Evolutionary conservation across 1,140 invertebrate species (phyloP), one percentile per base, ranked within the genome.

Genomic region (Eumeta japonica): DNA sequence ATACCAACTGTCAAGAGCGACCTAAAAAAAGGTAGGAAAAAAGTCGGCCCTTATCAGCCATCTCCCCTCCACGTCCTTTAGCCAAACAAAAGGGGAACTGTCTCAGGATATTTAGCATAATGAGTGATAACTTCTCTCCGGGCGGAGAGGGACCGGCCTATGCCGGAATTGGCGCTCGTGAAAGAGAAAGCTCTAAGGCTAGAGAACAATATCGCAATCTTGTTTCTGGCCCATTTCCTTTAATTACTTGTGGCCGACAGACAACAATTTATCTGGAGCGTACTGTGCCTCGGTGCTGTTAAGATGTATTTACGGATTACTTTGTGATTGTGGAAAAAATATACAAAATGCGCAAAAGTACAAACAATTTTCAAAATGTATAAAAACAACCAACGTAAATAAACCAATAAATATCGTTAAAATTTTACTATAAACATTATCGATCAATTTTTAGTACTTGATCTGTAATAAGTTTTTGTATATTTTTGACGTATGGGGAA

Each of bases 181-280:
- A 19, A 50, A 62, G 13, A 1, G 18, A 24, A 37, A 42, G 51
- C 42, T 57, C 61, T 52, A 49, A 43, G n/a, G n/a, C n/a, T n/a
- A 54, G 62, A 67, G 62, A 55, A 70, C 67, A 70, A 71, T 71
- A 67, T 65, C 64, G 56, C 66, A 73, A 73, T 73, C 66, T 73
- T 73, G 68, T 73, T 73, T 73, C 68, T 67, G 48, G 62, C 39
- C 66, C 66, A 73, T 73, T 73, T 67, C 58, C 57, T 62, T 73
- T 73, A 73, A 73, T 73, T 71, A 73, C 63, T 62, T 52, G 52
- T 58, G 50, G 48, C 59, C 58, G 65, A 70, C 62, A 61, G 58
- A 50, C 52, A 52, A 52, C 56, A 48, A 62, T 66, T 66, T 64
- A 54, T 63, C 50, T 49, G 41, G 40, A 28, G 34, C 58, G 57